Conservation (phyloP, 1,140 invertebrate species). For the Conopomorpha cramerella region DNA sequence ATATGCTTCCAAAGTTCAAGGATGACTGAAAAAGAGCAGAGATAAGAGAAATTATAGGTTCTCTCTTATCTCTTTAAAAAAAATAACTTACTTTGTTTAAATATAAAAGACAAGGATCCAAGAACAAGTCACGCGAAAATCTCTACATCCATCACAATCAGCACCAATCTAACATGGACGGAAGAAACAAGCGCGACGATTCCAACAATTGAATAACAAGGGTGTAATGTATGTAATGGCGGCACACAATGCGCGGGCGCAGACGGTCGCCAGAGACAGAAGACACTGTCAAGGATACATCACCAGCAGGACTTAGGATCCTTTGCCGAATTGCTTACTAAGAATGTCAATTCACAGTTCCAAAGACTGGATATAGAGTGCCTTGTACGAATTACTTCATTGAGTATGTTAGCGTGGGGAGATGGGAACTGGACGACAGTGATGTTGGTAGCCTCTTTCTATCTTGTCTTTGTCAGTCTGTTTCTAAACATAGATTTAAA, state of each 20-base stretch:
- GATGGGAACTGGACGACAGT: background rate
- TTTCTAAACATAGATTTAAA: background rate
- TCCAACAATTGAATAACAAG: constrained; percentile 47
- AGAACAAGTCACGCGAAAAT: background rate
- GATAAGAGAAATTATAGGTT: background rate
- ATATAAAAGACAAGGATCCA: background rate
- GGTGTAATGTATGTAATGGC: constrained; percentile 47
- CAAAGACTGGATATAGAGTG: too few relatives aligned
- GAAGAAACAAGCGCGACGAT: background rate
- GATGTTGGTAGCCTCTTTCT: background rate
- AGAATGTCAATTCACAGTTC: too few relatives aligned
- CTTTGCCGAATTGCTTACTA: background rate
- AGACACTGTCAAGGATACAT: too few relatives aligned
- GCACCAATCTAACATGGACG: too few relatives aligned
- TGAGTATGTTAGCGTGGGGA: background rate
- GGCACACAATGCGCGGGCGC: constrained; percentile 34
- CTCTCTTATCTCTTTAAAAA: background rate
- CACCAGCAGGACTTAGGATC: constrained; percentile 1
- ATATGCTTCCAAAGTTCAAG: background rate
- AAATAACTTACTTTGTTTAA: background rate
- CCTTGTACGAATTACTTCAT: background rate
- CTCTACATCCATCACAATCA: background rate
- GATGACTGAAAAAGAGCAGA: background rate
- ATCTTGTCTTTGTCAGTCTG: background rate
- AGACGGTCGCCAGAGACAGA: too few relatives aligned